phyloP scores from a whole-genome alignment of 2,888 invertebrate genomes.

The Chironomus tentans region DNA sequence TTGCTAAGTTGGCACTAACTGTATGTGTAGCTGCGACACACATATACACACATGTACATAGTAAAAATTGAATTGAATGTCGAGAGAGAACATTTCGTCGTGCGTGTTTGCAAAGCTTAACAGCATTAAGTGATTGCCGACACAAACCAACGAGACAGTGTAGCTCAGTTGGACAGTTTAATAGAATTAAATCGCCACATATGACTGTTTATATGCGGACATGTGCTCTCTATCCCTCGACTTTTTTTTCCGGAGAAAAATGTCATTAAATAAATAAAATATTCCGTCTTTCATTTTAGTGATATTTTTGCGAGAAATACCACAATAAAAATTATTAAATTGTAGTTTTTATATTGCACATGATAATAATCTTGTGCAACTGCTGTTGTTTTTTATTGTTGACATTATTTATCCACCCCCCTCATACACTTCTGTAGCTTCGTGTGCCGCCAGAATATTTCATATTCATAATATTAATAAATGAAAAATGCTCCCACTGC shows the following conservation, averaged over 20 bases:
- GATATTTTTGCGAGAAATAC: neutral
- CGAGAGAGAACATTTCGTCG: neutral
- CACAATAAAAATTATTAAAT: conserved; percentile 3
- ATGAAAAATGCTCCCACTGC: neutral
- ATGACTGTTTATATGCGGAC: neutral
- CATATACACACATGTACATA: neutral
- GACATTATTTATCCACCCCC: neutral
- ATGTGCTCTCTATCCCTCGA: neutral
- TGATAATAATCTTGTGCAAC: neutral
- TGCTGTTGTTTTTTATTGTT: neutral
- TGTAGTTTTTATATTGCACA: neutral
- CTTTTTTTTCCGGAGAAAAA: too few species aligned
- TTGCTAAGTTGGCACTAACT: too few species aligned
- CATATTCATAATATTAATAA: conserved; percentile 15
- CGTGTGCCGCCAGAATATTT: neutral
- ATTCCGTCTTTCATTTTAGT: too few species aligned
- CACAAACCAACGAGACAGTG: neutral
- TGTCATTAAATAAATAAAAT: too few species aligned
- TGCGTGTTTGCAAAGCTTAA: neutral
- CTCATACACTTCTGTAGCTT: too few species aligned
- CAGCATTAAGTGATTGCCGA: neutral
- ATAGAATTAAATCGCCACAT: neutral
- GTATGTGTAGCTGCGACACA: too few species aligned
- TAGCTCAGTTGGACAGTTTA: neutral
- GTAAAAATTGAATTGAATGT: neutral